These are phyloP conservation scores for Protodeltote pygarga DNA, from an alignment of 2,888 invertebrate genomes.

Conservation along the genomic window DNA sequence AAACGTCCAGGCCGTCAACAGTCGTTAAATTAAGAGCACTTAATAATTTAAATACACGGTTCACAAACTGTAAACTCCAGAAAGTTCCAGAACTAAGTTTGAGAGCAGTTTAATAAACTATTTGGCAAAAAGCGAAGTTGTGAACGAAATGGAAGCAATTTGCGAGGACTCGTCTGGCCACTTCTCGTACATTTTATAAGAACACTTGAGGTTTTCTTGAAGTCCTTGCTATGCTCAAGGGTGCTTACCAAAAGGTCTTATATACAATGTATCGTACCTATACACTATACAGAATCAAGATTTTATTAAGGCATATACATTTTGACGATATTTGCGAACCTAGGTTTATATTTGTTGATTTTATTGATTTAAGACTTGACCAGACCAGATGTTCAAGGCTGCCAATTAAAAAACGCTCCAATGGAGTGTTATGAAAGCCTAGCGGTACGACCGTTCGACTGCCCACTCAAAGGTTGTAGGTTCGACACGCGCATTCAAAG, in stretches of 20 bases:
- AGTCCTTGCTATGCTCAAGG: conserved; percentile 15
- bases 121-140: conserved; percentile 39
- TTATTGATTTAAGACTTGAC: too few relatives aligned
- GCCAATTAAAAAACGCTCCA: too few relatives aligned
- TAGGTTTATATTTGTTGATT: too few relatives aligned
- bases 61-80: conserved; percentile 12
- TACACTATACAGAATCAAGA: too few relatives aligned
- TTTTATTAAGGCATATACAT: too few relatives aligned
- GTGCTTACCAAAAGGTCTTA: conserved; percentile 20
- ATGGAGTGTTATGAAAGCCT: too few relatives aligned
- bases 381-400: too few relatives aligned
- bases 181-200: conserved; percentile 26
- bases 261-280: conserved; percentile 7
- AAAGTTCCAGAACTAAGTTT: conserved; percentile 16
- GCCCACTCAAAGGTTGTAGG: too few relatives aligned
- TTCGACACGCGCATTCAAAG: too few relatives aligned
- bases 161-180: conserved; percentile 5
- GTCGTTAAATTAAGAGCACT: conserved; percentile 38
- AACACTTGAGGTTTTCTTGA: conserved; percentile 21
- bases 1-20: conserved; percentile 7
- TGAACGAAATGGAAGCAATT: conserved; percentile 13
- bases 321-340: too few relatives aligned
- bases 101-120: conserved; percentile 32
- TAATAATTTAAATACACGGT: conserved; percentile 35
- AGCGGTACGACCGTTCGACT: too few relatives aligned